phyloP scores from a whole-genome alignment of 2,888 invertebrate genomes.

The Parnassius apollo region DNA sequence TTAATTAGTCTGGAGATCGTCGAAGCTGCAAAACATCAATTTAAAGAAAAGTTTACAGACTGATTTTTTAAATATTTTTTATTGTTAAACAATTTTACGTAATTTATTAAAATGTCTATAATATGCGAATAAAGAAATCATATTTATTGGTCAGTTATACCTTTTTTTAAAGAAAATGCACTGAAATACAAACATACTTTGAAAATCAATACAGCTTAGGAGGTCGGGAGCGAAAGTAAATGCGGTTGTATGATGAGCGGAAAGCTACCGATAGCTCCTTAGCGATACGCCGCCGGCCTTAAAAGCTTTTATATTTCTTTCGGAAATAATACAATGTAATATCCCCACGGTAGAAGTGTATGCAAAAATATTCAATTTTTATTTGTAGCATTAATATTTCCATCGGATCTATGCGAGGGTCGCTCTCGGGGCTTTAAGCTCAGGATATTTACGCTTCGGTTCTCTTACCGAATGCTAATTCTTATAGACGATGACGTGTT shows the following conservation, averaged over 20 bases:
- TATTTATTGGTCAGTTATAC: no score
- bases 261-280: constrained; percentile 64
- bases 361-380: constrained; percentile 78
- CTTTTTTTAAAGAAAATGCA: constrained; percentile 22
- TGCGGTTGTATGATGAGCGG: constrained; percentile 48
- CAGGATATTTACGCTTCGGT: constrained; percentile 65
- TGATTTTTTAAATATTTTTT: no score
- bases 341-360: constrained; percentile 54
- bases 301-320: constrained; percentile 78
- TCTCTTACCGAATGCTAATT: constrained; percentile 49
- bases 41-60: no score
- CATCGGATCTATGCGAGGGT: constrained; percentile 46
- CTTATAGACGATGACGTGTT: constrained; percentile 56
- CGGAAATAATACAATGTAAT: constrained; percentile 75
- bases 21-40: no score
- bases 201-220: constrained; percentile 69
- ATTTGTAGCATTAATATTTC: constrained; percentile 66
- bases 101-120: no score
- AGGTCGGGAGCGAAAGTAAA: constrained; percentile 40
- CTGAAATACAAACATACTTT: constrained; percentile 31
- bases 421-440: constrained; percentile 59
- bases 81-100: no score
- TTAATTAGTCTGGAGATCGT: no score
- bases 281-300: constrained; percentile 66
- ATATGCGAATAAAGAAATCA: no score